Conservation (phyloP, 2,888 invertebrate species). For the Gordius sp. region DNA sequence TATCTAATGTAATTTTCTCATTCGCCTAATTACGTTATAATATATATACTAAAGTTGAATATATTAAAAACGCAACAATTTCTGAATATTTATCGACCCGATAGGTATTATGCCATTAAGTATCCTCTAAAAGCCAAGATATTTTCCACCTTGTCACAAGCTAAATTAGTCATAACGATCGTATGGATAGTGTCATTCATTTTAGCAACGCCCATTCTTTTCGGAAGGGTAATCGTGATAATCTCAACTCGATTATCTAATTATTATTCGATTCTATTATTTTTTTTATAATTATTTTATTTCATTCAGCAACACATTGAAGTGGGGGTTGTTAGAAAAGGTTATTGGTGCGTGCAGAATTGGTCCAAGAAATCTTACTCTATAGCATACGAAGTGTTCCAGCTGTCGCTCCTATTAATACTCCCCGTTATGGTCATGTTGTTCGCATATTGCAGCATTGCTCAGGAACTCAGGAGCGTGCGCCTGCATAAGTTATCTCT, state of each 20-base stretch:
- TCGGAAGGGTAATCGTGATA: slow-evolving; percentile 35
- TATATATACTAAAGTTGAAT: not conserved
- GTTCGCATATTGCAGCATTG: slow-evolving; percentile 40
- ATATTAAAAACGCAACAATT: slow-evolving; percentile 15
- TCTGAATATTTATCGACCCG: slow-evolving; percentile 31
- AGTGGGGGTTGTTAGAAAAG: slow-evolving; percentile 29
- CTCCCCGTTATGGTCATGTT: slow-evolving; percentile 40
- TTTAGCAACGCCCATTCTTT: slow-evolving; percentile 37
- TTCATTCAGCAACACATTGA: slow-evolving; percentile 29
- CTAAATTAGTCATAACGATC: slow-evolving; percentile 36
- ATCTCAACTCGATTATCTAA: too few relatives aligned
- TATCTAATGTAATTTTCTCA: not conserved
- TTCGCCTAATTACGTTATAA: not conserved
- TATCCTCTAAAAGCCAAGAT: slow-evolving; percentile 38
- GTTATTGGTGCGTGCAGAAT: slow-evolving; percentile 38
- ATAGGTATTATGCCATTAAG: slow-evolving; percentile 43
- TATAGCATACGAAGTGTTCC: slow-evolving; percentile 38
- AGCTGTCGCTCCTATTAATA: slow-evolving; percentile 38
- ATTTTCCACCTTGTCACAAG: slow-evolving; percentile 32
- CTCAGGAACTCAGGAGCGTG: slow-evolving; percentile 40
- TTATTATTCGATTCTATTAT: too few relatives aligned
- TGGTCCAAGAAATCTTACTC: slow-evolving; percentile 32
- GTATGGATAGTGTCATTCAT: slow-evolving; percentile 39
- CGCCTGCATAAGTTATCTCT: too few relatives aligned
- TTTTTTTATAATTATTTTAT: not conserved